Conservation (phyloP, 64 coral and sea anemone genomes). For the Porites lutea region DNA sequence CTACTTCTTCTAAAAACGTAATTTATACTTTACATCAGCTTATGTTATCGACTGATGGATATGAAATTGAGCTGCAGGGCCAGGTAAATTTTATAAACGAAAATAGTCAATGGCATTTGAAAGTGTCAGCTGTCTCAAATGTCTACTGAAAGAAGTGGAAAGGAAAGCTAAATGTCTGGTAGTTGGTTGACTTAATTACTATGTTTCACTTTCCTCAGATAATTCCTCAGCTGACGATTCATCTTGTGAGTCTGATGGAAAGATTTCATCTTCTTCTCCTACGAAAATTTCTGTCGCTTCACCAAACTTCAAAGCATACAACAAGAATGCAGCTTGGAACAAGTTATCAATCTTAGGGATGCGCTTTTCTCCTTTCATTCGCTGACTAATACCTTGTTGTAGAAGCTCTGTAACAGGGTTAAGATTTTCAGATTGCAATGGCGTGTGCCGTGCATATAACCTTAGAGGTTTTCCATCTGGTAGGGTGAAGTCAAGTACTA, state of each 20-base stretch:
- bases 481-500: constrained; percentile 48
- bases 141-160: too few species aligned
- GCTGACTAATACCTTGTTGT: constrained; percentile 39
- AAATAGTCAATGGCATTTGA: too few species aligned
- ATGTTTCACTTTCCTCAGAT: neutral
- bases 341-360: constrained; percentile 48
- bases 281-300: constrained; percentile 2
- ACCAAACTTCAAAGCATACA: constrained; percentile 46
- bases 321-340: constrained; percentile 49
- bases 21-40: too few species aligned
- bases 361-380: constrained; percentile 37
- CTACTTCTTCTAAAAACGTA: too few species aligned
- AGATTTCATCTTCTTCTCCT: neutral
- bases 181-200: neutral
- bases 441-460: neutral
- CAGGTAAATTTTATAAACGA: too few species aligned
- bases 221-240: neutral
- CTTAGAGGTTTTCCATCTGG: constrained; percentile 41
- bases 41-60: too few species aligned
- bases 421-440: constrained; percentile 20
- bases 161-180: too few species aligned
- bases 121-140: too few species aligned
- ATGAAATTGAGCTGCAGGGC: too few species aligned
- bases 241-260: constrained; percentile 20
- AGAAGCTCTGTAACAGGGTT: constrained; percentile 58